phyloP scores from a whole-genome alignment of 1,140 invertebrate species.

The Pseudachorutes palmiensis region DNA sequence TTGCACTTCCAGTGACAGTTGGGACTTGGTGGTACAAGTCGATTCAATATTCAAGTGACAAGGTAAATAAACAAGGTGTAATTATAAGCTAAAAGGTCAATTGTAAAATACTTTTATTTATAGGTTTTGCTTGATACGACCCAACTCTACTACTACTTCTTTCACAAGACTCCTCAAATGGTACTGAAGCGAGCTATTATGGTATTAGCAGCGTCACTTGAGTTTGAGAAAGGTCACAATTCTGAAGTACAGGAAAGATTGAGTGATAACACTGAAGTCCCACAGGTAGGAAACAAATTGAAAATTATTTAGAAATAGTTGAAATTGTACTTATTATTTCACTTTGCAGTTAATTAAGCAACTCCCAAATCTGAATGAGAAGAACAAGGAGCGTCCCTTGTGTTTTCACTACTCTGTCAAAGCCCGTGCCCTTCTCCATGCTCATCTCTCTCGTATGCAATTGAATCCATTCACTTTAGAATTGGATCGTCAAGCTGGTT shows the following conservation, averaged over 20 bases:
- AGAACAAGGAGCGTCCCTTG: constrained; percentile 88
- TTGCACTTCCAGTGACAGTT: constrained; percentile 84
- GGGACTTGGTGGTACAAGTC: constrained; percentile 99
- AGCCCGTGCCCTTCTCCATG: constrained; percentile 84
- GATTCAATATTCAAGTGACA: constrained; percentile 90
- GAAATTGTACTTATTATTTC: constrained; percentile 32
- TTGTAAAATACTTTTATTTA: too few relatives aligned
- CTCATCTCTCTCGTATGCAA: constrained; percentile 77
- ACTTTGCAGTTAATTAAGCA: constrained; percentile 74
- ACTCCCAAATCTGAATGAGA: constrained; percentile 81
- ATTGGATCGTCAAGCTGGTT: constrained; percentile 73
- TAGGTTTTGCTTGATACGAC: constrained; percentile 91
- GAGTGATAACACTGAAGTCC: constrained; percentile 91
- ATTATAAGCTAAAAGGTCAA: too few relatives aligned
- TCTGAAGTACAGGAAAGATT: constrained; percentile 86
- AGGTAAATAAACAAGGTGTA: constrained; percentile 53
- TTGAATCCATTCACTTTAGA: constrained; percentile 75
- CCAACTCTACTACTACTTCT: constrained; percentile 90
- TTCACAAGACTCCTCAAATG: constrained; percentile 92
- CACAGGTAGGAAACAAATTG: constrained; percentile 54
- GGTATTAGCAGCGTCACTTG: constrained; percentile 89
- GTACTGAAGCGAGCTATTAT: constrained; percentile 88
- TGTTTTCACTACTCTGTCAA: constrained; percentile 95
- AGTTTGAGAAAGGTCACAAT: constrained; percentile 92
- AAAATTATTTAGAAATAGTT: neutral